Evolutionary conservation across 2,113 vertebrate genomes (phyloP).

Genomic region (Ailurus styani): DNA sequence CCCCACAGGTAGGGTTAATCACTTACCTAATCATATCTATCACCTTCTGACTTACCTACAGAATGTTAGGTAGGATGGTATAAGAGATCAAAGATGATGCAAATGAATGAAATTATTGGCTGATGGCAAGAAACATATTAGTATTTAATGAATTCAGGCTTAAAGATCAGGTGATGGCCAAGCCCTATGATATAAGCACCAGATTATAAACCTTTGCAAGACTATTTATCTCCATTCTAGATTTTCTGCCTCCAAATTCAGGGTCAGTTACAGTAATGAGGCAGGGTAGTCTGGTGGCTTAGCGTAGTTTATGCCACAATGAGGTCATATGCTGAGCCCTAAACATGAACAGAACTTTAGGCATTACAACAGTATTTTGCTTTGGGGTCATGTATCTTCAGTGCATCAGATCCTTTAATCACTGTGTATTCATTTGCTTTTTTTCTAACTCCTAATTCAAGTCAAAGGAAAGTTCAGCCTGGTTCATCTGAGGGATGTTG

Average conservation of each 20-base stretch:
- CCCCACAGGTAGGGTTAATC: not conserved
- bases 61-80: not conserved
- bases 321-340: not conserved
- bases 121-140: not conserved
- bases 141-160: not conserved
- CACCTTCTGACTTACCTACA: constrained; percentile 16
- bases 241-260: constrained; percentile 2
- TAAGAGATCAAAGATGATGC: not conserved
- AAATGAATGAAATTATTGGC: not conserved
- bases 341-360: not conserved
- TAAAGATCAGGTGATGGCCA: not conserved
- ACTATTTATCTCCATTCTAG: not conserved
- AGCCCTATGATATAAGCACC: not conserved
- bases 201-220: constrained; percentile 10
- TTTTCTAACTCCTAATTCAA: not conserved
- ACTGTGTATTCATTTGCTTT: not conserved
- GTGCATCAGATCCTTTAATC: not conserved
- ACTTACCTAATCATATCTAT: constrained; percentile 7
- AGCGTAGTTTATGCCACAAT: not conserved
- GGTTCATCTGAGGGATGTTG: not conserved
- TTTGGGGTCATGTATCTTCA: not conserved
- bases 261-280: not conserved
- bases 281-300: not conserved
- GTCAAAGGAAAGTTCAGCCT: not conserved
- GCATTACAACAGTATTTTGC: not conserved